A percentile compares a stretch with the other conserved stretches of the same genome.
Evolutionary conservation across 2,113 vertebrate species (phyloP).

Genomic region (Phyllostomus hastatus): DNA sequence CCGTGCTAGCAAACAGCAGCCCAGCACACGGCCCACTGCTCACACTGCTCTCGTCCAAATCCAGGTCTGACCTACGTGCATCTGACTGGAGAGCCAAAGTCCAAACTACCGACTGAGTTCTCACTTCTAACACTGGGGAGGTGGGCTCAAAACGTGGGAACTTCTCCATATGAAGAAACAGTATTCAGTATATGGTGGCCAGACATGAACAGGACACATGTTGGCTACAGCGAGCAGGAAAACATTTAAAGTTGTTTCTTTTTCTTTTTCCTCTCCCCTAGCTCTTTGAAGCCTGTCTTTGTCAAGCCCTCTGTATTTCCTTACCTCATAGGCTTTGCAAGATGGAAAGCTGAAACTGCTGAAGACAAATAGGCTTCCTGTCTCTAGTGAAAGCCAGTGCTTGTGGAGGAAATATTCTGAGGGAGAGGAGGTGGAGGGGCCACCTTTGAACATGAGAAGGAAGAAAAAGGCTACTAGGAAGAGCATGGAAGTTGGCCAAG

Average conservation of each 20-base stretch:
- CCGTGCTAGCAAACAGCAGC: not conserved
- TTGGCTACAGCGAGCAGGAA: not conserved
- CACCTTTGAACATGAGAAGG: not conserved
- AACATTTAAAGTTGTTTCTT: not conserved
- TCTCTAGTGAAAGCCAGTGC: not conserved
- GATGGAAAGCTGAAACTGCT: not conserved
- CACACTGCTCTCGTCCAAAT: not conserved
- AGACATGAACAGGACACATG: not conserved
- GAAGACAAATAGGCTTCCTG: not conserved
- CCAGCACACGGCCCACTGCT: not conserved
- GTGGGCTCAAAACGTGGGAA: not conserved
- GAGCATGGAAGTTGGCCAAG: not conserved
- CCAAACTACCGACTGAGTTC: not conserved
- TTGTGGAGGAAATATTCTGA: not conserved
- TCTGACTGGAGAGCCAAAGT: not conserved
- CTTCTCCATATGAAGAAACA: constrained; percentile 6
- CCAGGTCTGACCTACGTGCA: not conserved
- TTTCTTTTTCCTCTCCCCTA: not conserved
- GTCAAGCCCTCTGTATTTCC: not conserved
- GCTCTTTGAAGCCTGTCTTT: not conserved
- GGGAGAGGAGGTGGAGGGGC: not conserved
- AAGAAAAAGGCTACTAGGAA: not conserved
- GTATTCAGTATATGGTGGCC: not conserved
- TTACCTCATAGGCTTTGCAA: not conserved
- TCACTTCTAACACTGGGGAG: not conserved